These are phyloP conservation scores for Aromia moschata DNA, from an alignment of 2,888 invertebrate species.

Conservation along the genomic window DNA sequence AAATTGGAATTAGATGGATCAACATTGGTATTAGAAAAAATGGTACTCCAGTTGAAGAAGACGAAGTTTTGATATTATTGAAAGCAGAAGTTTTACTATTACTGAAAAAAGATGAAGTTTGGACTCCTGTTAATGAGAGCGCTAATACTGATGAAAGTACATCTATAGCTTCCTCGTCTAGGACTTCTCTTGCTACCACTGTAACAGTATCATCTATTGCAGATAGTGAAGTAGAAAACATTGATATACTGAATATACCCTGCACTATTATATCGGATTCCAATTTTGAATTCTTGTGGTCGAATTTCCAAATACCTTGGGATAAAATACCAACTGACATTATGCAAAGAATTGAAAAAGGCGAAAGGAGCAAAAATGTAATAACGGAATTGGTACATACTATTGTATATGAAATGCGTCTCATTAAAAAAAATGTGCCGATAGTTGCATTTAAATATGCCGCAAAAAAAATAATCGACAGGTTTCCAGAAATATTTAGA, in stretches of 20 bases:
- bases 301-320: background rate
- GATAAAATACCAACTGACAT: constrained; percentile 15
- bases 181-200: background rate
- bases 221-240: background rate
- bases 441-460: constrained; percentile 38
- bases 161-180: background rate
- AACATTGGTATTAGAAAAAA: background rate
- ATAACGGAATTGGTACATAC: constrained; percentile 32
- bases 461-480: constrained; percentile 38
- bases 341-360: constrained; percentile 26
- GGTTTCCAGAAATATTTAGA: constrained; percentile 42
- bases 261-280: background rate
- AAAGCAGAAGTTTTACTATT: background rate
- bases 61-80: background rate
- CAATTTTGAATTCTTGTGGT: constrained; percentile 2
- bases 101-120: background rate
- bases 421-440: constrained; percentile 37
- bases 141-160: background rate
- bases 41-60: constrained; percentile 5
- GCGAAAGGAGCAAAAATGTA: constrained; percentile 10
- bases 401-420: constrained; percentile 38
- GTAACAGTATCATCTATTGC: background rate
- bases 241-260: background rate
- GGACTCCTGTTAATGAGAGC: background rate
- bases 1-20: constrained; percentile 7